phyloP scores from a whole-genome alignment of 2,797 vertebrate species.

The Petrocephalus schoutedeni region DNA sequence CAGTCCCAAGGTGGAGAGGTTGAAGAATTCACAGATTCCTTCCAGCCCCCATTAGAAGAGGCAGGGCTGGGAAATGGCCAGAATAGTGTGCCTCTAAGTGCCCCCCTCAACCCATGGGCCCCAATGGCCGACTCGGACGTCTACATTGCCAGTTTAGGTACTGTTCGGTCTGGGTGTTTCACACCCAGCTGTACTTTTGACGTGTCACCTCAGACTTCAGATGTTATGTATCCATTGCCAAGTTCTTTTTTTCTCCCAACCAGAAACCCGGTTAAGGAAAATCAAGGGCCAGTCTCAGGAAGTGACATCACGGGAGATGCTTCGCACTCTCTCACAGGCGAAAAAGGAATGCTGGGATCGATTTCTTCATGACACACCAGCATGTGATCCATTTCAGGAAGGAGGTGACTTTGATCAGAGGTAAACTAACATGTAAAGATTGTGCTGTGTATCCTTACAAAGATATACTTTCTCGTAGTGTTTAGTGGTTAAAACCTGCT shows the following conservation, averaged over 20 bases:
- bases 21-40: conserved; percentile 77
- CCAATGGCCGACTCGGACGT: conserved; percentile 87
- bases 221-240: not conserved
- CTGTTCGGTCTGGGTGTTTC: not conserved
- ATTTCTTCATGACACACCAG: conserved; percentile 85
- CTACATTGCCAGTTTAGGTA: conserved; percentile 90
- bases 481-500: not conserved
- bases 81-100: conserved; percentile 26
- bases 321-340: conserved; percentile 83
- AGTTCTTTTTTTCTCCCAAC: conserved; percentile 9
- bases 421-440: conserved; percentile 48
- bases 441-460: not conserved
- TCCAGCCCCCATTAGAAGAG: conserved; percentile 52
- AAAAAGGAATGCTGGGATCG: conserved; percentile 97
- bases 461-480: not conserved
- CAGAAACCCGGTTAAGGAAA: conserved; percentile 87
- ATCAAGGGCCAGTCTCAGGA: conserved; percentile 85
- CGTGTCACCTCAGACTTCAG: not conserved
- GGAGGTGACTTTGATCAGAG: conserved; percentile 78
- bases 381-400: conserved; percentile 79
- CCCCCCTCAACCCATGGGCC: conserved; percentile 68
- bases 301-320: conserved; percentile 92
- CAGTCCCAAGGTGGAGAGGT: conserved; percentile 36
- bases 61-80: conserved; percentile 20
- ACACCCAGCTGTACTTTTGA: not conserved